phyloP scores from a whole-genome alignment of 2,113 vertebrate species.

The Sander vitreus region DNA sequence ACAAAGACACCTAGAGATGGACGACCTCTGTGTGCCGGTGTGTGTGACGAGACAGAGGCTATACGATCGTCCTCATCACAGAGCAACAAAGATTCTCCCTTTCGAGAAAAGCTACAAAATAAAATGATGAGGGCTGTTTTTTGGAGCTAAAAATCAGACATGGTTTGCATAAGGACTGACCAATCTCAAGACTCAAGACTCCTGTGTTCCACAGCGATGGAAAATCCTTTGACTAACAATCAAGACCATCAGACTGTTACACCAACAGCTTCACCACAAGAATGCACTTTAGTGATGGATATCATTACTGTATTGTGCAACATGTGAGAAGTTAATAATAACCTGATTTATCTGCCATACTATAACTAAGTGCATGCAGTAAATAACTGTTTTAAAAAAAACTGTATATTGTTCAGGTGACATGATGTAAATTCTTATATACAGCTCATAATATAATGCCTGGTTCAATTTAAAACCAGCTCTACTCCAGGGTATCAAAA shows the following conservation, averaged over 20 bases:
- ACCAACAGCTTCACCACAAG: not conserved
- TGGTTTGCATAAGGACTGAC: not conserved
- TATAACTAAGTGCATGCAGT: no score
- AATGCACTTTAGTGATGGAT: not conserved
- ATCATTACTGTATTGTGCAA: not conserved
- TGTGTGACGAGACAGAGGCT: conserved; percentile 1
- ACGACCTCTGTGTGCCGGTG: conserved; percentile 35
- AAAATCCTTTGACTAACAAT: no score
- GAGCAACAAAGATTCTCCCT: not conserved
- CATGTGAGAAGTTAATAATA: no score
- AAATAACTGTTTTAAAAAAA: no score
- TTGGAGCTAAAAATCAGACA: not conserved
- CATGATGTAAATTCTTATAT: no score
- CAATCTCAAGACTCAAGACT: not conserved
- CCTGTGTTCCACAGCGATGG: not conserved
- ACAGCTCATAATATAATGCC: no score
- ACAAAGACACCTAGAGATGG: conserved; percentile 62
- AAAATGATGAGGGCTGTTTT: not conserved
- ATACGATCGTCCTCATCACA: conserved; percentile 6
- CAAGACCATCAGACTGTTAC: not conserved
- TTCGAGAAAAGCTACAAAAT: not conserved
- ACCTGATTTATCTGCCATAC: no score
- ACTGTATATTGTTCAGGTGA: no score
- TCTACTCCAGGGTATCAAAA: no score
- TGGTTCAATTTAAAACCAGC: no score